A percentile compares a stretch with the other conserved stretches of the same genome.
Evolutionary conservation across 2,797 vertebrate species (phyloP).

Genomic region (Tragelaphus eurycerus): DNA sequence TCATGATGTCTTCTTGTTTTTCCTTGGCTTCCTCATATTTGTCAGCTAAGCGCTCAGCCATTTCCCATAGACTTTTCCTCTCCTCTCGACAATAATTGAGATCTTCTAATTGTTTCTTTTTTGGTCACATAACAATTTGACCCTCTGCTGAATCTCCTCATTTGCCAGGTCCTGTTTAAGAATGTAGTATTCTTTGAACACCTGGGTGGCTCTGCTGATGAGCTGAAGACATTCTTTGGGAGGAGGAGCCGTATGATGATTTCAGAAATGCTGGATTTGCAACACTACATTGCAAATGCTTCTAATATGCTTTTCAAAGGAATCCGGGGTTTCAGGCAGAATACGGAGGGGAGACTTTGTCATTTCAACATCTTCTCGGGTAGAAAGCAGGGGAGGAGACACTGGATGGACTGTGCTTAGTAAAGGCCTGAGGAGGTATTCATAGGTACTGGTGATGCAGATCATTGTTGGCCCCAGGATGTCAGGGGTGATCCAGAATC

Average conservation of each 20-base stretch:
- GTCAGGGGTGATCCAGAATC: constrained; percentile 95
- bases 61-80: constrained; percentile 90
- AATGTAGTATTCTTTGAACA: constrained; percentile 96
- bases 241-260: constrained; percentile 88
- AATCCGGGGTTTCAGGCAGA: constrained; percentile 86
- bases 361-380: constrained; percentile 82
- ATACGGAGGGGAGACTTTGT: constrained; percentile 89
- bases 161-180: constrained; percentile 96
- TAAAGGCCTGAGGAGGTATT: constrained; percentile 93
- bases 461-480: constrained; percentile 96
- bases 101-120: constrained; percentile 93
- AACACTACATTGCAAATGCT: constrained; percentile 91
- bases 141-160: constrained; percentile 94
- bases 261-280: constrained; percentile 91
- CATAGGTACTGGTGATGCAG: constrained; percentile 92
- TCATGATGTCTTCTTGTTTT: constrained; percentile 93
- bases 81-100: constrained; percentile 87
- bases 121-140: constrained; percentile 91
- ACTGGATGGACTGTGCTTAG: constrained; percentile 92
- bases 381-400: constrained; percentile 93
- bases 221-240: constrained; percentile 95
- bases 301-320: constrained; percentile 94
- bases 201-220: constrained; percentile 96
- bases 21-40: constrained; percentile 96
- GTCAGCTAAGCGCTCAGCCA: constrained; percentile 92